Conservation (phyloP, 2,888 invertebrate genomes). For the Hesperia comma region DNA sequence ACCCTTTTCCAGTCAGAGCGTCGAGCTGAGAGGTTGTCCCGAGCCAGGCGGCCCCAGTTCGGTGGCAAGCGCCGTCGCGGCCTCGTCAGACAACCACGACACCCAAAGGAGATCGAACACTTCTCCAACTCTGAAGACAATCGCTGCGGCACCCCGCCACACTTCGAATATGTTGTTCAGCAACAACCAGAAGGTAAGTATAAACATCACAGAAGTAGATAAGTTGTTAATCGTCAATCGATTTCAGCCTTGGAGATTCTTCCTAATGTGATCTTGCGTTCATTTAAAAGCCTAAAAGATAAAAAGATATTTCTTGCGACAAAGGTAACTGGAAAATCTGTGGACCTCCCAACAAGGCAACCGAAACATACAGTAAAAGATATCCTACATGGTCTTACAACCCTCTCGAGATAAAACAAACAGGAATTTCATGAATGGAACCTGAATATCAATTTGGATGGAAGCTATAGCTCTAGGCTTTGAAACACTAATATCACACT, state of each 20-base stretch:
- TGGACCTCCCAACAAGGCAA: too few relatives aligned
- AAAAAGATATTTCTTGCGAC: too few relatives aligned
- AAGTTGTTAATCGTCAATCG: neutral
- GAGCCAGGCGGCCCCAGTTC: slow-evolving; percentile 73
- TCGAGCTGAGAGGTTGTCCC: slow-evolving; percentile 73
- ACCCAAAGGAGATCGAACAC: slow-evolving; percentile 73
- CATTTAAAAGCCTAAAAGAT: too few relatives aligned
- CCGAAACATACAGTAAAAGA: too few relatives aligned
- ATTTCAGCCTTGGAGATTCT: neutral
- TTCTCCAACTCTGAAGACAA: slow-evolving; percentile 61
- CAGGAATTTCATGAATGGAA: too few relatives aligned
- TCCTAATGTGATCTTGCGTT: neutral
- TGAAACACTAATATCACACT: too few relatives aligned
- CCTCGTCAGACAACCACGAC: slow-evolving; percentile 60
- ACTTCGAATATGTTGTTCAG: slow-evolving; percentile 67
- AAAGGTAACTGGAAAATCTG: too few relatives aligned
- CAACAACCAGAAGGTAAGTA: slow-evolving; percentile 70
- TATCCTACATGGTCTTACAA: too few relatives aligned
- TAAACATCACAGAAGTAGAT: neutral
- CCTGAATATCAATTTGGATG: too few relatives aligned
- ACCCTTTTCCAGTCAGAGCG: slow-evolving; percentile 68
- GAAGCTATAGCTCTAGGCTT: too few relatives aligned
- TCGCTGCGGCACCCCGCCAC: slow-evolving; percentile 67
- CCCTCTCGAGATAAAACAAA: too few relatives aligned
- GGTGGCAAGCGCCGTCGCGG: slow-evolving; percentile 71